phyloP scores from a whole-genome alignment of 2,888 invertebrate species.

The Exephanes ischioxanthus region DNA sequence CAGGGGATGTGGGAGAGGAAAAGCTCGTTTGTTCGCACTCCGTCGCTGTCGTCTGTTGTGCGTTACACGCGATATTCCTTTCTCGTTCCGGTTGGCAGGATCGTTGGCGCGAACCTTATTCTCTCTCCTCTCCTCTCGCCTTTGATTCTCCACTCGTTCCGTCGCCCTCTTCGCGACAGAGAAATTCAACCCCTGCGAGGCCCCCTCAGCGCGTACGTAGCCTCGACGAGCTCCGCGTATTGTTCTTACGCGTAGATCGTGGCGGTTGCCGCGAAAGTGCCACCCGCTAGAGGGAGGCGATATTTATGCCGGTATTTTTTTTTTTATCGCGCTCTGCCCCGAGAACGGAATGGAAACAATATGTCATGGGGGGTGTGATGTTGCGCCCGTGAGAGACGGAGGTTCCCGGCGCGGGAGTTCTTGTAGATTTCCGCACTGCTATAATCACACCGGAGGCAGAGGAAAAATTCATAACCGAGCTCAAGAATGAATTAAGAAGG shows the following conservation, averaged over 20 bases:
- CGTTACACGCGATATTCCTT: constrained; percentile 58
- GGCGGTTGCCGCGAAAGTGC: constrained; percentile 69
- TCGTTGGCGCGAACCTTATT: constrained; percentile 59
- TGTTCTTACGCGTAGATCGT: constrained; percentile 76
- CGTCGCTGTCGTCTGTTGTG: constrained; percentile 53
- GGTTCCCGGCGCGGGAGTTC: constrained; percentile 37
- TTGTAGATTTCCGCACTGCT: constrained; percentile 27
- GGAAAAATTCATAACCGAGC: not conserved
- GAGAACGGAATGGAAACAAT: constrained; percentile 84
- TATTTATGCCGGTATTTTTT: constrained; percentile 83
- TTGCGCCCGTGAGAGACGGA: constrained; percentile 45
- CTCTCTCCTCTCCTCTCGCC: constrained; percentile 53
- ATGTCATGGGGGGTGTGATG: constrained; percentile 79
- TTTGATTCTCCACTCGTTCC: constrained; percentile 67
- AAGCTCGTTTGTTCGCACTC: constrained; percentile 61
- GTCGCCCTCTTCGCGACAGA: constrained; percentile 41
- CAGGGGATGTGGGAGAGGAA: constrained; percentile 19
- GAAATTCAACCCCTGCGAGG: constrained; percentile 10
- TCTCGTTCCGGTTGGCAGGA: constrained; percentile 58
- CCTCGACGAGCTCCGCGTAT: constrained; percentile 49
- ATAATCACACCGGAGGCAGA: not conserved
- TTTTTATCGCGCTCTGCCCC: constrained; percentile 82
- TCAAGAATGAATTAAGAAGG: not conserved
- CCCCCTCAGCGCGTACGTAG: constrained; percentile 29
- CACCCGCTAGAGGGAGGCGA: constrained; percentile 68